These are phyloP conservation scores for Phrixothrix hirtus DNA, from an alignment of 2,888 invertebrate species.

Conservation along the genomic window DNA sequence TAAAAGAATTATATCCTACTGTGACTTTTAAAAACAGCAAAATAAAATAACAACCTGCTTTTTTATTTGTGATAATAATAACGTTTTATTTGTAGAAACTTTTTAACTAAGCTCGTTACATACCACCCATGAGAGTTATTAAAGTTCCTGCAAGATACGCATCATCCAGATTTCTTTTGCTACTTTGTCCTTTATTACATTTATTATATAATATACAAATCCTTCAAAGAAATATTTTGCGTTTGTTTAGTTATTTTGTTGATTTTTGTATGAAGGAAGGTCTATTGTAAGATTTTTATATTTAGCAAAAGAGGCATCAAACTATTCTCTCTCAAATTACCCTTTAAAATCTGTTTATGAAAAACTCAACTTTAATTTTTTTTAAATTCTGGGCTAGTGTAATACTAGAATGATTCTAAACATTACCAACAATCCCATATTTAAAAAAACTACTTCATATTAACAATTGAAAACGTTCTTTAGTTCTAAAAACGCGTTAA, in stretches of 20 bases:
- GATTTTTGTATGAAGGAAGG: not conserved
- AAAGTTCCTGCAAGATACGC: slow-evolving; percentile 35
- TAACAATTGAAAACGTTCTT: too few species aligned
- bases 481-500: too few species aligned
- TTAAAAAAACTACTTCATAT: too few species aligned
- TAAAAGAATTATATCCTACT: too few species aligned
- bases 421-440: too few species aligned
- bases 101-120: slow-evolving; percentile 43
- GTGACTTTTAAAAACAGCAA: too few species aligned
- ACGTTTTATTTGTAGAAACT: slow-evolving; percentile 35
- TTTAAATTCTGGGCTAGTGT: too few species aligned
- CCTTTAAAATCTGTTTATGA: too few species aligned
- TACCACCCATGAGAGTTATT: slow-evolving; percentile 37
- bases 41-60: too few species aligned
- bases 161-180: slow-evolving; percentile 29
- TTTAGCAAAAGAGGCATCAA: not conserved
- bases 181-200: slow-evolving; percentile 32
- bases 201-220: slow-evolving; percentile 14
- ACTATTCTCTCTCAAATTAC: too few species aligned
- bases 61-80: slow-evolving; percentile 34
- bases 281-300: not conserved
- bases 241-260: not conserved
- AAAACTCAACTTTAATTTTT: too few species aligned
- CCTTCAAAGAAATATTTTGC: not conserved
- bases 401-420: too few species aligned